phyloP scores from a whole-genome alignment of 1,140 invertebrate species.

The Hetaerina americana region DNA sequence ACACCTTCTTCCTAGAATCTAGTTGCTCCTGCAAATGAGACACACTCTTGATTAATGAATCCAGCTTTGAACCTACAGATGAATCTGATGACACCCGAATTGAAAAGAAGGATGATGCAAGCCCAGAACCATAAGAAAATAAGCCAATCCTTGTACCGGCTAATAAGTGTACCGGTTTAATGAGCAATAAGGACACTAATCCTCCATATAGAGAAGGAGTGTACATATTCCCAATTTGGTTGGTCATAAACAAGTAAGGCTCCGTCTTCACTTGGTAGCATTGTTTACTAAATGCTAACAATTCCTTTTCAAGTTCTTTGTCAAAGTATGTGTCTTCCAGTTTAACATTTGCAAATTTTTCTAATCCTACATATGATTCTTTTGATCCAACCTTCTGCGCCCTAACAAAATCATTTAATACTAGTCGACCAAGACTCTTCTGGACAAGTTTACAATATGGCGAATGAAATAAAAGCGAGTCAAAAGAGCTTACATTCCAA shows the following conservation, averaged over 20 bases:
- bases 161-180: too few species aligned
- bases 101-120: conserved; percentile 92
- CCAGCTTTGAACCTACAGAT: conserved; percentile 47
- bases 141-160: conserved; percentile 69
- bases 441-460: conserved; percentile 96
- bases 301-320: conserved; percentile 76
- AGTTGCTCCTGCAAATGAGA: conserved; percentile 52
- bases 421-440: conserved; percentile 83
- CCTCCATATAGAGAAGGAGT: conserved; percentile 93
- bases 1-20: conserved; percentile 50
- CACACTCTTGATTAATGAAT: too few species aligned
- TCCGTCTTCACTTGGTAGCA: conserved; percentile 75
- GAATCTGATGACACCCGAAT: conserved; percentile 58
- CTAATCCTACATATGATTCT: not conserved
- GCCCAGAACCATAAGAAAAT: conserved; percentile 96
- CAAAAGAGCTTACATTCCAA: conserved; percentile 61
- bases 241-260: conserved; percentile 71
- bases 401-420: conserved; percentile 62
- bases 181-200: conserved; percentile 69
- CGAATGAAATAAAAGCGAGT: conserved; percentile 86
- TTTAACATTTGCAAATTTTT: conserved; percentile 44
- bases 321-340: conserved; percentile 84
- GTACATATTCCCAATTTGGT: conserved; percentile 97
- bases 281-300: conserved; percentile 58
- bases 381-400: conserved; percentile 11